Evolutionary conservation across 2,797 vertebrate species (phyloP), one percentile per base, ranked within the genome.

Genomic region (Neosalanx taihuensis): DNA sequence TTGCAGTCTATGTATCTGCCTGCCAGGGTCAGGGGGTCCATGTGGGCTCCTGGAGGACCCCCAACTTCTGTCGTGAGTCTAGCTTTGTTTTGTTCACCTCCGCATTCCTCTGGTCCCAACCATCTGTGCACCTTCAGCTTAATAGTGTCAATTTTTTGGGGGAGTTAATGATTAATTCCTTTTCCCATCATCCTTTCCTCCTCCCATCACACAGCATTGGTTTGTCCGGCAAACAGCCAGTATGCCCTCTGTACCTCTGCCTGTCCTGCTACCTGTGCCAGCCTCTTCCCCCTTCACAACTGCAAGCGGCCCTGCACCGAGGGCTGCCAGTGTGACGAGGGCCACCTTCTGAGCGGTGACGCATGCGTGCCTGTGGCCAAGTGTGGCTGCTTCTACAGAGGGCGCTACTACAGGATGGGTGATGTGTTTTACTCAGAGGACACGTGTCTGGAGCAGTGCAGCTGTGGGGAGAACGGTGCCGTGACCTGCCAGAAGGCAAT

Each of bases 11-110:
- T 0, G 83, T 84, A 0, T 76, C 84, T 0, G 89, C 82, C 0
- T 97, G 95, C 79, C 95, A 95, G 79, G 89, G 83, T 6, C 65
- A 9, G 0, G 91, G 87, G n/a, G 51, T 83, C 65, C 69, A 72
- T 0, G 26, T 96, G 46, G 0, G 29, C 37, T 70, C 61, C 0
- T 96, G 95, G 94, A 92, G 94, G 78, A 91, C 60, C 0, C n/a
- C 87, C 0, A 18, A 57, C 6, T 91, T 94, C 85, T 97, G 95
- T 74, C 83, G 94, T 96, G 78, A 96, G 93, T 90, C 5, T 64
- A 23, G 20, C 1, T 65, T 23, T 26, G 3, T 64, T 5, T 49
- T 23, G 23, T 10, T 35, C 12, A 63, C 59, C 23, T 29, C 23
- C 23, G 10, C 1, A 9, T 12, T 46, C 37, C 37, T 35, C 35